Evolutionary conservation across 2,797 vertebrate genomes (phyloP).

Genomic region (Macropus fuliginosus): DNA sequence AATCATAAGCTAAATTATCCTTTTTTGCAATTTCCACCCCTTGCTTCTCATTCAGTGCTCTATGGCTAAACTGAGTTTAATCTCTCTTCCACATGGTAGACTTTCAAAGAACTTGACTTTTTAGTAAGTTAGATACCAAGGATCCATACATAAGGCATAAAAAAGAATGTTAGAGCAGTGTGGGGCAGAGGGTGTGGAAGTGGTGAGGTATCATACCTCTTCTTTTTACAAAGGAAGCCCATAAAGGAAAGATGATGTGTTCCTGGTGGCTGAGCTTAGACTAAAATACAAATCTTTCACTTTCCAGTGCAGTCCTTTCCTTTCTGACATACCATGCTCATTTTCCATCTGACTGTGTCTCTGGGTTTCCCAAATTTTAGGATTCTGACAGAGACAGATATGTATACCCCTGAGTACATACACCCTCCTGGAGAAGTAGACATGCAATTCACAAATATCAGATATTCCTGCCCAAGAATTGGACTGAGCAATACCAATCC

Average conservation of each 20-base stretch:
- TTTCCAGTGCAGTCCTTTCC: neutral
- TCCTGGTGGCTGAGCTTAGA: neutral
- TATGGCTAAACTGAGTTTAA: neutral
- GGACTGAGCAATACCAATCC: constrained; percentile 5
- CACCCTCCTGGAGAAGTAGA: neutral
- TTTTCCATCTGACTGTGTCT: neutral
- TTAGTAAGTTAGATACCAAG: neutral
- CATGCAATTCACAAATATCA: neutral
- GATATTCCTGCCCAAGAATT: neutral
- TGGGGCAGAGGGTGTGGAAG: accelerated
- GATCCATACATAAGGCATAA: neutral
- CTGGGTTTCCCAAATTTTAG: neutral
- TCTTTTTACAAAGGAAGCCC: neutral
- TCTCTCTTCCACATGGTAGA: neutral
- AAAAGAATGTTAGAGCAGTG: neutral
- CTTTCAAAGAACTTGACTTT: neutral
- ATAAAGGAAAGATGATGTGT: neutral
- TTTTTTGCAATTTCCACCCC: neutral
- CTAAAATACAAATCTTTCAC: neutral
- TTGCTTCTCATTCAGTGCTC: neutral
- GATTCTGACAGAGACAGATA: neutral
- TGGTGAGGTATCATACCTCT: neutral
- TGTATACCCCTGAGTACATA: neutral
- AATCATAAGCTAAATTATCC: neutral
- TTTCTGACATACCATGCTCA: neutral